Conservation (phyloP, 37 sponge, comb jelly and placozoan species). For the Amphimedon queenslandica region DNA sequence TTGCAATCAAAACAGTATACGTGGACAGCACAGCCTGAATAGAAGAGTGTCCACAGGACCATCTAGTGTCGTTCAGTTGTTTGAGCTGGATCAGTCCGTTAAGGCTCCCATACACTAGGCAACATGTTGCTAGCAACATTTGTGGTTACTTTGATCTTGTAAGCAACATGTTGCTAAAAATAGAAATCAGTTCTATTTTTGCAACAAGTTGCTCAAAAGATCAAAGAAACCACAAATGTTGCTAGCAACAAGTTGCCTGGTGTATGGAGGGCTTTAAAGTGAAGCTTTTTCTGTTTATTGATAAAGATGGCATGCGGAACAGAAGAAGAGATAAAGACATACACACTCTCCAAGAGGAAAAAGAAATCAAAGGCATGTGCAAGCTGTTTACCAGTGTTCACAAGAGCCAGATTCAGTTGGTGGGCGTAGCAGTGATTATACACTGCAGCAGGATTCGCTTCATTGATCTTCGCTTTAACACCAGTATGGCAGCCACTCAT, state of each 20-base stretch:
- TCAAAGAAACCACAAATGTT: too few species aligned
- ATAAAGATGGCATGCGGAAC: not conserved
- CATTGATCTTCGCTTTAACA: not conserved
- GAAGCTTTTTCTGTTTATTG: slow-evolving; percentile 3
- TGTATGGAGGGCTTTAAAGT: too few species aligned
- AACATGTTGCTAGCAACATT: too few species aligned
- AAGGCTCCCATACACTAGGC: too few species aligned
- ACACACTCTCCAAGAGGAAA: slow-evolving; percentile 4
- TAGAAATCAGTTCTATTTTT: too few species aligned
- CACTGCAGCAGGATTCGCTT: not conserved
- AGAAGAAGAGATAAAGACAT: slow-evolving; percentile 8
- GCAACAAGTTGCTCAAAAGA: too few species aligned
- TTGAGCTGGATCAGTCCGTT: slow-evolving; percentile 1
- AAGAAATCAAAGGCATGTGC: slow-evolving; percentile 8
- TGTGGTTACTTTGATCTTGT: too few species aligned
- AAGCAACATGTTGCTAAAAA: too few species aligned
- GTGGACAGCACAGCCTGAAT: too few species aligned
- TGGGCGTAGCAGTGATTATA: slow-evolving; percentile 21
- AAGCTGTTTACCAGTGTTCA: slow-evolving; percentile 1
- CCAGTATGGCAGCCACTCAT: slow-evolving; percentile 13
- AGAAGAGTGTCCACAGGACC: slow-evolving; percentile 18
- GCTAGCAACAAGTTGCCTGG: too few species aligned
- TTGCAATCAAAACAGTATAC: too few species aligned
- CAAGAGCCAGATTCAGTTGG: slow-evolving; percentile 23
- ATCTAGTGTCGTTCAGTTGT: slow-evolving; percentile 18